Conservation (phyloP, 2,888 invertebrate species). For the Coenonympha arcania region DNA sequence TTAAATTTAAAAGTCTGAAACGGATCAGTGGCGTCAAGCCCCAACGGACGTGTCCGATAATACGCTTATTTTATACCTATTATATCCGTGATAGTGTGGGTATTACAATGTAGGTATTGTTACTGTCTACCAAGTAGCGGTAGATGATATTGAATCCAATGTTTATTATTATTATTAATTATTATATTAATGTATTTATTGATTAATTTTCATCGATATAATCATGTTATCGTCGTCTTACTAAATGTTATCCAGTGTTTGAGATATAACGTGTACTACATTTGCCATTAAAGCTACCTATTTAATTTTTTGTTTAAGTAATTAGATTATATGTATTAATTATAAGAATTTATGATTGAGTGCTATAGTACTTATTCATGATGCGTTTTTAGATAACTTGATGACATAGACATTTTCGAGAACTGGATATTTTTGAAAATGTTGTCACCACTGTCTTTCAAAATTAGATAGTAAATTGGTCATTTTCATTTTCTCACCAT, state of each 20-base stretch:
- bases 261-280: constrained; percentile 26
- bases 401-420: neutral
- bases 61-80: constrained; percentile 72
- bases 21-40: constrained; percentile 54
- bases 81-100: constrained; percentile 65
- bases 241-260: constrained; percentile 24
- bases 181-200: constrained; percentile 30
- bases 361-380: too few species aligned
- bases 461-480: neutral
- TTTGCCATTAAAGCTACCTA: constrained; percentile 54
- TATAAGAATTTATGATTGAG: constrained; percentile 53
- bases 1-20: constrained; percentile 65
- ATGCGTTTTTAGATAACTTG: too few species aligned
- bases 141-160: constrained; percentile 32
- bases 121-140: constrained; percentile 40
- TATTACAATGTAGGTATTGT: constrained; percentile 53
- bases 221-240: constrained; percentile 23
- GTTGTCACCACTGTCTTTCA: neutral
- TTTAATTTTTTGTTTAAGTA: constrained; percentile 27
- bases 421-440: neutral
- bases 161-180: constrained; percentile 22
- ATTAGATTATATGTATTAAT: constrained; percentile 17
- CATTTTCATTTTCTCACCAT: constrained; percentile 20
- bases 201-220: constrained; percentile 34
- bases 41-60: constrained; percentile 64